Evolutionary conservation across 2,113 vertebrate species (phyloP).

Genomic region (Excalfactoria chinensis): DNA sequence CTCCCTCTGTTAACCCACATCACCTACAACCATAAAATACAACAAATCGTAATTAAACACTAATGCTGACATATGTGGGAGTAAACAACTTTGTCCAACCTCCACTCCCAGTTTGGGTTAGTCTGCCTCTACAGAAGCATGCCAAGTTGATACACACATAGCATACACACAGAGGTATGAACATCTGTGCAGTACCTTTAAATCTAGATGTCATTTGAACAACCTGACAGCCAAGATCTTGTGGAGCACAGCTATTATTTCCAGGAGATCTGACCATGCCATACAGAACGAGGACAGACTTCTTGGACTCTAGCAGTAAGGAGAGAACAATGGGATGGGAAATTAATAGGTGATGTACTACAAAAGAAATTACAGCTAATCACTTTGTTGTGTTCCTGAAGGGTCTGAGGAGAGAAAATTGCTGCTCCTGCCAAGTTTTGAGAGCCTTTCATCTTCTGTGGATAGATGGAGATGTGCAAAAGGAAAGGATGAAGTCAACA

Average conservation of each 20-base stretch:
- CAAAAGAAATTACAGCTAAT: not conserved
- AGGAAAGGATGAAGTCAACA: not conserved
- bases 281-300: not conserved
- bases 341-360: not conserved
- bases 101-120: not conserved
- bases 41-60: constrained; percentile 56
- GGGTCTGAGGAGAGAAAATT: not conserved
- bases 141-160: not conserved
- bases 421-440: not conserved
- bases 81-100: constrained; percentile 13
- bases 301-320: not conserved
- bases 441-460: not conserved
- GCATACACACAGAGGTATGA: accelerated
- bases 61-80: not conserved
- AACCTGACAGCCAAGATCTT: not conserved
- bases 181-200: not conserved
- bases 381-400: not conserved
- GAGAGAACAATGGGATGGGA: not conserved
- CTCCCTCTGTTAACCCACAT: constrained; percentile 37
- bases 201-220: not conserved
- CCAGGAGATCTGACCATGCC: not conserved
- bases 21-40: constrained; percentile 36
- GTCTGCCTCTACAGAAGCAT: not conserved
- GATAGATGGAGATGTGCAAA: not conserved
- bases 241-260: not conserved